A percentile compares a stretch with the other conserved stretches of the same genome.
Evolutionary conservation across 2,888 invertebrate species (phyloP).

Genomic region (Phalera bucephala): DNA sequence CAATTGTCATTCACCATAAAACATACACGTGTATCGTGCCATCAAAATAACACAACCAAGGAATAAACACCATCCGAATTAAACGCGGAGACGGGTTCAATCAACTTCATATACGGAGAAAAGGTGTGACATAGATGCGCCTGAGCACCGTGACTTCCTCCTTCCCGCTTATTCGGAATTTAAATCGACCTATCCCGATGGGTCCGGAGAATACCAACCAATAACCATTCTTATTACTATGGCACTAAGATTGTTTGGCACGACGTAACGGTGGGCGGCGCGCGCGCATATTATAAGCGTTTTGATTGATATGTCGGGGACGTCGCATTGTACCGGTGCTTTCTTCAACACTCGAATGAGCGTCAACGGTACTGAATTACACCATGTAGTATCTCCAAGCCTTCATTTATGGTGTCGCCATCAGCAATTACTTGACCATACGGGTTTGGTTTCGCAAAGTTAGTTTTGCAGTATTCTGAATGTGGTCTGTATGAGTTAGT

Average conservation of each 20-base stretch:
- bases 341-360: constrained; percentile 77
- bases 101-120: constrained; percentile 77
- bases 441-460: constrained; percentile 31
- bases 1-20: too few relatives aligned
- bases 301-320: constrained; percentile 78
- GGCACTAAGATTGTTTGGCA: constrained; percentile 43
- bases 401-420: constrained; percentile 74
- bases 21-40: constrained; percentile 27
- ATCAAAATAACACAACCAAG: constrained; percentile 38
- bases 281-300: constrained; percentile 64
- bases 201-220: constrained; percentile 35
- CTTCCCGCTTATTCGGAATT: constrained; percentile 81
- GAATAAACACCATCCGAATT: constrained; percentile 45
- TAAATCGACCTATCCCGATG: constrained; percentile 73
- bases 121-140: constrained; percentile 77
- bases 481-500: too few relatives aligned
- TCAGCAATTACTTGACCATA: constrained; percentile 59
- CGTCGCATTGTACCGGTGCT: constrained; percentile 71
- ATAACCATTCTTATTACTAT: constrained; percentile 47
- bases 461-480: too few relatives aligned
- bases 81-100: constrained; percentile 57
- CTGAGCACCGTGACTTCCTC: constrained; percentile 75
- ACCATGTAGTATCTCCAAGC: constrained; percentile 66
- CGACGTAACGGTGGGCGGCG: constrained; percentile 49
- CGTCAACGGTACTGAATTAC: constrained; percentile 77